A percentile compares a stretch with the other conserved stretches of the same genome.
Conservation (phyloP, 2,888 invertebrate species). For the Archaeoteleia sp. region DNA sequence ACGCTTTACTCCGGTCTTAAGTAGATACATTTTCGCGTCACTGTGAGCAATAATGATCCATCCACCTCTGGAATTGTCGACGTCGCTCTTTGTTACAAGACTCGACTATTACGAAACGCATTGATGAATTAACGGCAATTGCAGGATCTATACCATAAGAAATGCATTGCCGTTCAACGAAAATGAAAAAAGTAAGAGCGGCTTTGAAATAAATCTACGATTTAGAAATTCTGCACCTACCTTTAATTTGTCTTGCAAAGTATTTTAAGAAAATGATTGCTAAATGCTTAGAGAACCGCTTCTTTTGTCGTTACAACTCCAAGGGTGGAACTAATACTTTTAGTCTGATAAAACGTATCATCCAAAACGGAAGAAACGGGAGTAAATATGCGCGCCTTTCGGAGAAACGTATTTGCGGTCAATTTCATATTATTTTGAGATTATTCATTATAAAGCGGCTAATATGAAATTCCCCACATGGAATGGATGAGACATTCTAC, state of each 20-base stretch:
- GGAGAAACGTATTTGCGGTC: no score
- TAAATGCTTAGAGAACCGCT: no score
- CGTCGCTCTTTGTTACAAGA: no score
- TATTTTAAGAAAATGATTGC: background rate
- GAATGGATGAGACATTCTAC: no score
- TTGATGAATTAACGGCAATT: conserved; percentile 58
- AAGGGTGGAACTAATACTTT: no score
- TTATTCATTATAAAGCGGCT: no score
- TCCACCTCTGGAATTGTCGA: conserved; percentile 72
- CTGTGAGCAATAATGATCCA: conserved; percentile 30
- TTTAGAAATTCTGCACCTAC: conserved; percentile 70
- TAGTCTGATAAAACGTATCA: no score
- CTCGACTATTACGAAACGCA: no score
- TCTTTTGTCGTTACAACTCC: conserved; percentile 65
- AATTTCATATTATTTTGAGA: no score
- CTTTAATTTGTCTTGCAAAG: conserved; percentile 50
- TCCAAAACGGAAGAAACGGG: no score
- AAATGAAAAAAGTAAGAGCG: conserved; percentile 28
- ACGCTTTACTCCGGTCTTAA: conserved; percentile 66
- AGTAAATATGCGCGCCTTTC: no score
- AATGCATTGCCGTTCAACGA: conserved; percentile 70
- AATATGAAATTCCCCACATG: no score
- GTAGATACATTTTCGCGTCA: conserved; percentile 58
- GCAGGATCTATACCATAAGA: conserved; percentile 69
- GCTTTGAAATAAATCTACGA: conserved; percentile 54